These are phyloP conservation scores for Dasypolia templi DNA, from an alignment of 2,888 invertebrate genomes.

Conservation along the genomic window DNA sequence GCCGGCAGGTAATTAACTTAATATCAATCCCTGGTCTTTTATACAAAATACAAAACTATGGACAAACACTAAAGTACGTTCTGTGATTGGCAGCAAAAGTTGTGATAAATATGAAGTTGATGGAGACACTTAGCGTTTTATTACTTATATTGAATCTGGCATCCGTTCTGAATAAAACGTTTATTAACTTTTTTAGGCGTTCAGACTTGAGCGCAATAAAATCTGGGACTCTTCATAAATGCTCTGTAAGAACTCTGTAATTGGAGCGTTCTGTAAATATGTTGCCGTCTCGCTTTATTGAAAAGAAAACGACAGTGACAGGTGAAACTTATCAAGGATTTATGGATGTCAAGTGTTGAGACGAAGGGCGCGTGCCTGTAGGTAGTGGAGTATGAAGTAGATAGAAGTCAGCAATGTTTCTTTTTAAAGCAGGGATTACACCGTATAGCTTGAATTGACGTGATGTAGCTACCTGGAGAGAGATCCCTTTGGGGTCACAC, in stretches of 20 bases:
- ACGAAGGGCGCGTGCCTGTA: conserved; percentile 30
- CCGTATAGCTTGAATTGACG: conserved; percentile 5
- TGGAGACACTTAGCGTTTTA: conserved; percentile 29
- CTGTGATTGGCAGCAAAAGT: conserved; percentile 53
- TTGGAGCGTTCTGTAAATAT: conserved; percentile 51
- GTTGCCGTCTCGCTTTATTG: conserved; percentile 59
- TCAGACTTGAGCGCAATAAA: conserved; percentile 48
- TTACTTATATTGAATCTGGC: conserved; percentile 15
- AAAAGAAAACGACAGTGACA: conserved; percentile 62
- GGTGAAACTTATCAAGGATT: conserved; percentile 63
- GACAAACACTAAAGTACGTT: conserved; percentile 52
- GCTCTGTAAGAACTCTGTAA: conserved; percentile 49
- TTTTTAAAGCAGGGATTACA: conserved; percentile 38
- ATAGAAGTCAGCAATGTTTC: conserved; percentile 35
- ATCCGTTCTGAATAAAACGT: conserved; percentile 31
- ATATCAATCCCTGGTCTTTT: conserved; percentile 84
- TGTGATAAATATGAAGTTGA: conserved; percentile 36
- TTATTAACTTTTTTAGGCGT: conserved; percentile 46
- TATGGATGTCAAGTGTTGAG: conserved; percentile 61
- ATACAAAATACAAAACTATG: conserved; percentile 73
- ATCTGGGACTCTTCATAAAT: conserved; percentile 47
- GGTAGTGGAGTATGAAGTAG: conserved; percentile 14
- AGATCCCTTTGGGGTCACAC: conserved; percentile 2
- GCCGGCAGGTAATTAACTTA: conserved; percentile 88
- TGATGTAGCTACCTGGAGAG: background rate